phyloP scores from a whole-genome alignment of 1,140 invertebrate genomes.

The Apis cerana region DNA sequence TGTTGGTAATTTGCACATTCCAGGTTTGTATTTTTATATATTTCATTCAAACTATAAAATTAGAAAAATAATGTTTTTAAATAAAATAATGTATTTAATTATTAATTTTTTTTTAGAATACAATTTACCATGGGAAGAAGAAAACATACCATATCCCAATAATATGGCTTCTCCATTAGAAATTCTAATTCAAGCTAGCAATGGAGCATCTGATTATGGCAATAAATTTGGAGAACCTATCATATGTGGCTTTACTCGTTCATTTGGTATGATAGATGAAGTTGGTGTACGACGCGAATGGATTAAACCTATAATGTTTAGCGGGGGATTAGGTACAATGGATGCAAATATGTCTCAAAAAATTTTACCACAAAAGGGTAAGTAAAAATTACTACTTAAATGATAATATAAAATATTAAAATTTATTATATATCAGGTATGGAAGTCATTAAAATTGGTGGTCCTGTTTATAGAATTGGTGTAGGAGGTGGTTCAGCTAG shows the following conservation, averaged over 20 bases:
- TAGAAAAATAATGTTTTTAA: too few species aligned
- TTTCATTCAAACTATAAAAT: background rate
- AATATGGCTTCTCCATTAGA: constrained; percentile 95
- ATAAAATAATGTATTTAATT: background rate
- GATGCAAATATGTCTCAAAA: constrained; percentile 91
- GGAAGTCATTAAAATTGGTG: constrained; percentile 96
- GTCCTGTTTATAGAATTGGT: constrained; percentile 97
- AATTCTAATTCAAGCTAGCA: constrained; percentile 96
- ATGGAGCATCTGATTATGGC: constrained; percentile 99
- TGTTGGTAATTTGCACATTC: constrained; percentile 95
- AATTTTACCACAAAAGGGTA: constrained; percentile 86
- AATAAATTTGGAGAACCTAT: constrained; percentile 99
- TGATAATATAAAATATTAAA: background rate
- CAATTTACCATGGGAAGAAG: constrained; percentile 93
- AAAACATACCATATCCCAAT: constrained; percentile 87
- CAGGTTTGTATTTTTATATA: constrained; percentile 83
- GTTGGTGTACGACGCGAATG: constrained; percentile 91
- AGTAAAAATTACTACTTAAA: constrained; percentile 19
- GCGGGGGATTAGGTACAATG: constrained; percentile 96
- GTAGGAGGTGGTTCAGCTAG: constrained; percentile 98
- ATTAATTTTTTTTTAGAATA: constrained; percentile 83
- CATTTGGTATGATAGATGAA: constrained; percentile 90
- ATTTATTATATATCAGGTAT: constrained; percentile 81
- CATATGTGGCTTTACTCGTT: constrained; percentile 93
- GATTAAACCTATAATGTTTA: constrained; percentile 99